phyloP scores from a whole-genome alignment of 2,797 vertebrate species.

The Sebastes aleutianus region DNA sequence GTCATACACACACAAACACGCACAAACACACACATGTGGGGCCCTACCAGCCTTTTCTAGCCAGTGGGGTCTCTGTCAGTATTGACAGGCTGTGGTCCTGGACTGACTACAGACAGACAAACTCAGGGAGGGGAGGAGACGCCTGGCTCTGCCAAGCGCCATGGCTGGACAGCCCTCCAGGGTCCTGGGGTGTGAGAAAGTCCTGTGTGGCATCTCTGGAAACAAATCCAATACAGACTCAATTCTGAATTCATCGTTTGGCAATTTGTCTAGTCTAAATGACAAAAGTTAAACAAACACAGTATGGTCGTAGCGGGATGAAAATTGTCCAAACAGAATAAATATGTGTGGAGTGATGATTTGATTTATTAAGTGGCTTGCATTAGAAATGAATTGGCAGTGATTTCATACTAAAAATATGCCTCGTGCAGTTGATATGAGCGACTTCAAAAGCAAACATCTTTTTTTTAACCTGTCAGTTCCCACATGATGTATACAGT shows the following conservation, averaged over 20 bases:
- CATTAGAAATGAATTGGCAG: neutral
- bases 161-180: constrained; percentile 62
- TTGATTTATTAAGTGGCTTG: constrained; percentile 20
- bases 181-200: constrained; percentile 80
- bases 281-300: constrained; percentile 41
- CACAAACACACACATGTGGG: constrained; percentile 4
- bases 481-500: neutral
- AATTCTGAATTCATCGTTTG: constrained; percentile 28
- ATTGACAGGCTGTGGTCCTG: constrained; percentile 73
- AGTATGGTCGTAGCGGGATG: neutral
- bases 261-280: constrained; percentile 18
- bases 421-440: neutral
- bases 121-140: constrained; percentile 57
- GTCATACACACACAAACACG: neutral
- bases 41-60: constrained; percentile 23
- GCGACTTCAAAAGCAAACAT: neutral
- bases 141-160: constrained; percentile 70
- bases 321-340: neutral
- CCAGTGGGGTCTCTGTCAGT: constrained; percentile 64
- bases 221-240: constrained; percentile 38
- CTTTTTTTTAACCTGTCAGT: neutral
- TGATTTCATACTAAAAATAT: neutral
- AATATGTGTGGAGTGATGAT: neutral
- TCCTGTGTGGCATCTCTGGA: constrained; percentile 64
- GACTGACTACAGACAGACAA: constrained; percentile 75